Base-by-base conservation (phyloP, 2,113 vertebrate genomes). In the Hymenochirus boettgeri region DNA sequence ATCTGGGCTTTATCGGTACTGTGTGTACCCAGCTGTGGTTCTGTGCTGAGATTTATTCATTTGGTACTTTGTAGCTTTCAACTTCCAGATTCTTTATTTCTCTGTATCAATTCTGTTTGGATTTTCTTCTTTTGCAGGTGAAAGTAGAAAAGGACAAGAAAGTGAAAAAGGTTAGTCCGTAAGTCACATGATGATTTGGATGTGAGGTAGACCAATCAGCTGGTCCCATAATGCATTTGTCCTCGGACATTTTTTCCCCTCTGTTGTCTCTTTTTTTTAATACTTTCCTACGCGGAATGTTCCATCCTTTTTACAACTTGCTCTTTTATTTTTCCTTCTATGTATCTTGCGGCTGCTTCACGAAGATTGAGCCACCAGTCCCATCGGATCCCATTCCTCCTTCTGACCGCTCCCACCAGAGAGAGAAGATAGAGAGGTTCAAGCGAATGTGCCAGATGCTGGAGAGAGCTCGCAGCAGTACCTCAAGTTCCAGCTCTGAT, bases 371-470 rank as follows among this genome's bases (percentile, higher is more conserved):
- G 0, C 67, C 78, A 48, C 69, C 75, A 66, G 77, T 75, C 54
- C 74, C 81, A 0, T 26, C 72, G 11, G 72, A 74, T 18, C 60
- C 19, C 23, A 71, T 86, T 9, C 5, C 58, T 3, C 77, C 59
- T 3, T 25, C 78, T 0, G 88, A 92, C 59, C 90, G 90, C 0
- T 90, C 89, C 0, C 90, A 92, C 18, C 92, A 94, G 75, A 70
- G 93, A 0, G 93, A 95, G 82, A 94, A 94, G 48, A 81, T 95
- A 17, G 93, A 95, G 69, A 88, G 91, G 19, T 95, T 95, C 57
- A 93, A 92, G 79, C 84, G 90, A 64, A 95, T 94, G 93, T 95
- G 93, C 71, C 89, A 90, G 80, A 81, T 93, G 54, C 74, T 94
- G 72, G 92, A 95, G 77, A 87, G 93, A 1, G 88, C 88, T 7